These are phyloP conservation scores for Craterocephalus amniculus DNA, from an alignment of 2,797 vertebrate genomes.

Conservation along the genomic window DNA sequence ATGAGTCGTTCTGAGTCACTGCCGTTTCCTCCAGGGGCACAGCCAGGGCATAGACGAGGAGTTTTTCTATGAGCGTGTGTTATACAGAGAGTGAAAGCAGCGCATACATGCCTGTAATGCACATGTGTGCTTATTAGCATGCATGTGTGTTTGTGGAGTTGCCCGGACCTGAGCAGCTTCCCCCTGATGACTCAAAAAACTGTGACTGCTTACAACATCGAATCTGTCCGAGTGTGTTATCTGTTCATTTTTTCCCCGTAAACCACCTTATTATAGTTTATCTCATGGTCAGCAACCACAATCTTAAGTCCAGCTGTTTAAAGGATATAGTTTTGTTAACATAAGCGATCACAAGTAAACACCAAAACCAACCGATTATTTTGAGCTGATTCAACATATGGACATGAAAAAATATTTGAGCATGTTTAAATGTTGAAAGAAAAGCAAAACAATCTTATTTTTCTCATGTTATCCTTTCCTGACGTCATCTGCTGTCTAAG, in stretches of 20 bases:
- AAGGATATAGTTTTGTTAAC: neutral
- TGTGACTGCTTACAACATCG: conserved; percentile 28
- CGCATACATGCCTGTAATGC: conserved; percentile 28
- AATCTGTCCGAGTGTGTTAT: conserved; percentile 23
- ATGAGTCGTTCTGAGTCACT: conserved; percentile 79
- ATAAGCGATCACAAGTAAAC: neutral
- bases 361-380: neutral
- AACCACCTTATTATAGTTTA: conserved; percentile 6
- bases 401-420: neutral
- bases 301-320: neutral
- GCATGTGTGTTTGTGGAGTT: conserved; percentile 38
- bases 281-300: neutral
- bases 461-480: neutral
- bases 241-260: conserved; percentile 3
- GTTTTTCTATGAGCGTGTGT: conserved; percentile 46
- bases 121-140: conserved; percentile 27
- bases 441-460: neutral
- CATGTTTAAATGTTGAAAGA: neutral
- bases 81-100: conserved; percentile 29
- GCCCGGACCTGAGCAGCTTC: conserved; percentile 44
- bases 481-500: too few species aligned
- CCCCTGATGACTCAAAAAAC: conserved; percentile 47
- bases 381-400: neutral
- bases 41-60: conserved; percentile 53
- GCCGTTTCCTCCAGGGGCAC: conserved; percentile 69